Evolutionary conservation across 2,888 invertebrate genomes (phyloP), one percentile per base, ranked within the genome.

Genomic region (Poecilus cupreus): DNA sequence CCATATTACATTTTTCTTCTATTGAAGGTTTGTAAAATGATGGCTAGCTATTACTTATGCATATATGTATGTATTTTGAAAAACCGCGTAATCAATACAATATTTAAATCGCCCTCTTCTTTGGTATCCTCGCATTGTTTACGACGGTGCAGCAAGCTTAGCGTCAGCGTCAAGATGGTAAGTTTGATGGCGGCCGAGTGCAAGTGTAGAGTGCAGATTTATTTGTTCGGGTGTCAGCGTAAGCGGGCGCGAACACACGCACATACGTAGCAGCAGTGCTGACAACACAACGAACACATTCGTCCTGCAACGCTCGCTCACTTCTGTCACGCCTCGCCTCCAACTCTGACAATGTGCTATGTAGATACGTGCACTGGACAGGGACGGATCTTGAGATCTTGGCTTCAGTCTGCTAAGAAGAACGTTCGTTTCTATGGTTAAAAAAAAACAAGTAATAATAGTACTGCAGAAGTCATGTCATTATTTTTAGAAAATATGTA

Each of bases 271-370:
- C 54, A 24, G 24, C 54, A 16, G 11, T 5, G 24, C 64, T 60
- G 77, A 78, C 77, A 78, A 60, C 60, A 78, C 77, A 78, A 78
- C 77, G 77, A 64, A 60, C 46, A 64, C 60, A 78, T 78, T 78
- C 77, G 77, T 78, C 77, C 77, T 78, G 60, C 26, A 54, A 32
- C 18, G 75, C 13, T 49, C 24, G 24, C 54, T 76, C 54, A 60
- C 26, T 22, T n/a, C 76, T 76, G 76, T 76, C 54, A 76, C 37
- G 76, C 57, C 76, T 39, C 57, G 76, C 76, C n/a, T 22, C 54
- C 54, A 54, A 54, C 54, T 22, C 54, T 77, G 60, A 78, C 77
- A 78, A 64, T 64, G 57, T 22, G 57, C n/a, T 49, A 49, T 49
- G 24, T 24, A 26, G 60, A 60, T 57, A 20, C 20, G 76, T 77